Percentiles rank a stretch among this genome's conserved stretches.
Evolutionary conservation across 2,113 vertebrate genomes (phyloP).

Genomic region (Anser brachyrhynchus): DNA sequence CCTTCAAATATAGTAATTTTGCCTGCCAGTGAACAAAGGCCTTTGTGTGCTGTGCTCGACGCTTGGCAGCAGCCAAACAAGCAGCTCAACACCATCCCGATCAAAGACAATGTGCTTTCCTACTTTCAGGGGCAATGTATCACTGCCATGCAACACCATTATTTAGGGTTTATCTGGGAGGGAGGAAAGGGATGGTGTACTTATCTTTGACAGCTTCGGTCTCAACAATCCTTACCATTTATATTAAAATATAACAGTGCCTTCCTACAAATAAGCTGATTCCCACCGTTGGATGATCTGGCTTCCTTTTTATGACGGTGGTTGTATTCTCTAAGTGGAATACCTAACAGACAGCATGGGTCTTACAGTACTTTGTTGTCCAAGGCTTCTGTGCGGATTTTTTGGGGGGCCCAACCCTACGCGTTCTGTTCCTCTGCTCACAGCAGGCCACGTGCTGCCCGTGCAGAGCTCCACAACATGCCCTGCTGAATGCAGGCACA

Average conservation of each 20-base stretch:
- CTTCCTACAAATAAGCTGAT: not conserved
- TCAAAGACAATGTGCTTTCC: not conserved
- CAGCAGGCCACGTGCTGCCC: not conserved
- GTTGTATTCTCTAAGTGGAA: rapidly evolving
- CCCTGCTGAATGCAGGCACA: not conserved
- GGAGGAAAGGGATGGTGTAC: not conserved
- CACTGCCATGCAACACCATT: not conserved
- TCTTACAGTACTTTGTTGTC: not conserved
- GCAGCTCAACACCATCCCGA: not conserved
- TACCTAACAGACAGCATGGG: not conserved
- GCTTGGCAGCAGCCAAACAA: not conserved
- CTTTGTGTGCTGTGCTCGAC: not conserved
- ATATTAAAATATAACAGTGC: not conserved
- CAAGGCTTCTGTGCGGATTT: not conserved
- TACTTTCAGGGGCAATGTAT: rapidly evolving
- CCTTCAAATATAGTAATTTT: not conserved
- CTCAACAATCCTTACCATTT: not conserved
- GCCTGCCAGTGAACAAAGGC: not conserved
- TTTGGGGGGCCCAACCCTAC: not conserved
- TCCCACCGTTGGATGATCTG: not conserved
- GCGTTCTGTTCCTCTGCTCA: not conserved
- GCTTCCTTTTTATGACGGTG: not conserved
- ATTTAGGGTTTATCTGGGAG: not conserved
- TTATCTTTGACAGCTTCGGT: not conserved
- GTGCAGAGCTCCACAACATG: not conserved